These are phyloP conservation scores for Melitaea cinxia DNA, from an alignment of 1,140 invertebrate genomes.

Conservation along the genomic window DNA sequence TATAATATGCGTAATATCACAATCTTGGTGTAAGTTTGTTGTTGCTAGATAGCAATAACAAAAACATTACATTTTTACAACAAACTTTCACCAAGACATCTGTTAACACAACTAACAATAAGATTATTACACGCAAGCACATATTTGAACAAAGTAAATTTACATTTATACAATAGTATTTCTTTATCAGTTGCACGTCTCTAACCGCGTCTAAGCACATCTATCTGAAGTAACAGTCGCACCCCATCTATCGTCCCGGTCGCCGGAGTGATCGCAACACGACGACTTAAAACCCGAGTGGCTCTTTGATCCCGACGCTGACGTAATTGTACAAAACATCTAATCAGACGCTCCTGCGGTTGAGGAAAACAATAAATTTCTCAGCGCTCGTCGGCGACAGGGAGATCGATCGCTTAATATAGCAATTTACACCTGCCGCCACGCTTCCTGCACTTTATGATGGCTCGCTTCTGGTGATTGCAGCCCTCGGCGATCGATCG, in stretches of 20 bases:
- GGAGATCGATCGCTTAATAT: slow-evolving; percentile 66
- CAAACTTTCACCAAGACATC: too few species aligned
- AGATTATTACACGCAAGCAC: too few species aligned
- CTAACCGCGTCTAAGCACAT: not conserved
- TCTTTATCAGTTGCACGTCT: not conserved
- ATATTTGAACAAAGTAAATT: too few species aligned
- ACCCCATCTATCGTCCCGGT: too few species aligned
- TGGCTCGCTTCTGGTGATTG: slow-evolving; percentile 20
- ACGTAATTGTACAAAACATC: slow-evolving; percentile 20
- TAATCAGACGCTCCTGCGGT: slow-evolving; percentile 22
- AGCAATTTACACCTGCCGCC: slow-evolving; percentile 67
- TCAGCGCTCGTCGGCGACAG: slow-evolving; percentile 42
- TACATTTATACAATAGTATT: not conserved
- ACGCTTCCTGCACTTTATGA: slow-evolving; percentile 51
- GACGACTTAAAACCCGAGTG: too few species aligned
- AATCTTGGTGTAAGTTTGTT: too few species aligned
- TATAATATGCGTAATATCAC: too few species aligned
- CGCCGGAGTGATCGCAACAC: too few species aligned
- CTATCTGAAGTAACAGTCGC: slow-evolving; percentile 3
- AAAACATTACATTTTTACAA: too few species aligned
- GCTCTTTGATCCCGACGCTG: slow-evolving; percentile 14
- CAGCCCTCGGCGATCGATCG: not conserved
- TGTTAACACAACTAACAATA: too few species aligned
- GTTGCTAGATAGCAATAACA: too few species aligned
- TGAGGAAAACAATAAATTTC: slow-evolving; percentile 43